Conservation (phyloP, 2,888 invertebrate species). For the Latrodectus elegans region DNA sequence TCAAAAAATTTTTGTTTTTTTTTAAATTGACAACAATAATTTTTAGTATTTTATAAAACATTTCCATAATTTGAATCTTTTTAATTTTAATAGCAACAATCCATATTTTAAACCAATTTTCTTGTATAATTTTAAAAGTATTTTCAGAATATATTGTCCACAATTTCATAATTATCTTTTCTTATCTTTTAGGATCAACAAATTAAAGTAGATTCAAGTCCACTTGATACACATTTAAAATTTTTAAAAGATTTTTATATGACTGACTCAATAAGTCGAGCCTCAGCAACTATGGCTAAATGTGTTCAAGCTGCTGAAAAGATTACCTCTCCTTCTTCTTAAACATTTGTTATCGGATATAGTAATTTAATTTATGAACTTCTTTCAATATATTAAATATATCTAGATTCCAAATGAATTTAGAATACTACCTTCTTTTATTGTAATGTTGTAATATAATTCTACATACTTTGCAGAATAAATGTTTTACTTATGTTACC, state of each 20-base stretch:
- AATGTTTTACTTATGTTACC: neutral
- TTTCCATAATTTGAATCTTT: neutral
- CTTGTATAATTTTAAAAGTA: too few species aligned
- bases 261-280: conserved; percentile 96
- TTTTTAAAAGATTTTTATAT: conserved; percentile 86
- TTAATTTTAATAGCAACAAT: neutral
- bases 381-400: neutral
- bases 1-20: too few species aligned
- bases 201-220: conserved; percentile 71
- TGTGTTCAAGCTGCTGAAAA: conserved; percentile 93
- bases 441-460: conserved; percentile 42
- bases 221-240: conserved; percentile 80
- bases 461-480: conserved; percentile 4
- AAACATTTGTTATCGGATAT: neutral
- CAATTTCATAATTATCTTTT: conserved; percentile 71
- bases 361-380: neutral
- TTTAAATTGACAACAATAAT: too few species aligned
- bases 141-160: too few species aligned
- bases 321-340: conserved; percentile 73
- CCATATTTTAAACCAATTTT: neutral
- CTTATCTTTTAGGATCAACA: conserved; percentile 38
- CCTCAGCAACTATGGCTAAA: conserved; percentile 99
- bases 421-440: conserved; percentile 2
- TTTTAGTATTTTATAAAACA: too few species aligned
- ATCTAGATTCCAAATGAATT: neutral